Base-by-base conservation (phyloP, 2,888 invertebrate species). In the Eupsilia transversa region DNA sequence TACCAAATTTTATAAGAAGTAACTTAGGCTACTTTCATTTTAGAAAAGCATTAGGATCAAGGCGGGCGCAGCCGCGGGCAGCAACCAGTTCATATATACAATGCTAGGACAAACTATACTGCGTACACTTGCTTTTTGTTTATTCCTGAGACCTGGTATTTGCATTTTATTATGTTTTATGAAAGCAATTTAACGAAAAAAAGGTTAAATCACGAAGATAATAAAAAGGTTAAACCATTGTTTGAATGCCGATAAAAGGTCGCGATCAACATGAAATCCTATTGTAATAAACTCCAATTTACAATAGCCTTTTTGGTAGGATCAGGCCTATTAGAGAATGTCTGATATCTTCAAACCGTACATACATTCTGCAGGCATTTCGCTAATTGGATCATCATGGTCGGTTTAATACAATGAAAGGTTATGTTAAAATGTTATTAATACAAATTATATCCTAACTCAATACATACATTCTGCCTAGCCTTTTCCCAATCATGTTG, bases 371-470 rank as follows among this genome's bases (percentile, higher is more conserved):
- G 0, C 14, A 3, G 17, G 60, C 30, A 71, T 79, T 52, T 30
- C 17, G 2, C 71, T 60, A 78, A 75, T 75, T 71, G n/a, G n/a
- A 71, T 70, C 20, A 43, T 52, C 20, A 20, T 35, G 78, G 49
- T 59, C 20, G 27, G 35, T 59, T 78, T 14, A 78, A 52, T 59
- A 10, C 59, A 78, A 41, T 56, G 20, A 52, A 35, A 60, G 49
- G 30, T 43, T 10, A 20, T 33, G 17, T 17, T 33, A 9, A 57
- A 35, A 14, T 2, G 49, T 43, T 35, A 30, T 23, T 67, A 5
- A 41, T 17, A 35, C 5, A 23, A 57, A 67, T 9, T 61, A 33
- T 23, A 23, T 59, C 38, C 9, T 38, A 27, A 27, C 10, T 9
- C 2, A 9, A 5, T 27, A 20, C 9, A 9, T 17, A 38, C 9